Evolutionary conservation across 2,888 invertebrate species (phyloP).

Genomic region (Busseola fusca): DNA sequence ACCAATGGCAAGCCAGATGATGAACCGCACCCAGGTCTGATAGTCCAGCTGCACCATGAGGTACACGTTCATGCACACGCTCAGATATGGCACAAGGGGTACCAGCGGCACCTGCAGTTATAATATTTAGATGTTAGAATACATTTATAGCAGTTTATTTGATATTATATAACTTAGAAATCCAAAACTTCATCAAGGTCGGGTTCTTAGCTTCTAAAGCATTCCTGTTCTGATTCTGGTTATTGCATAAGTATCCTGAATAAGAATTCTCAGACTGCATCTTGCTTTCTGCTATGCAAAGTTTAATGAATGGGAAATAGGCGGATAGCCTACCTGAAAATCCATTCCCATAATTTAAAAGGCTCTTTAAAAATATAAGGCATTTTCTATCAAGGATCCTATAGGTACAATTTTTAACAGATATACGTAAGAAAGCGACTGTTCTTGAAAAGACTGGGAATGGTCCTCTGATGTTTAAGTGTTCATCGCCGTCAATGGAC

Average conservation of each 20-base stretch:
- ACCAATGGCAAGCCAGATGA: conserved; percentile 95
- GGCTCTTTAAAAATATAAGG: not conserved
- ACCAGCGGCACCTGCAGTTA: conserved; percentile 93
- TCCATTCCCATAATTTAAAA: not conserved
- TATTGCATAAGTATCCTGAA: not conserved
- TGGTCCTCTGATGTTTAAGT: not conserved
- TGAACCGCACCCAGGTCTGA: conserved; percentile 96
- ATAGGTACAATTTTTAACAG: not conserved
- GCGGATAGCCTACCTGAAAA: not conserved
- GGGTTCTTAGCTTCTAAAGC: not conserved
- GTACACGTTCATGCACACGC: conserved; percentile 96
- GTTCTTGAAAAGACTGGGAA: not conserved
- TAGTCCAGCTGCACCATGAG: conserved; percentile 96
- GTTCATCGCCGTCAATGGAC: not conserved
- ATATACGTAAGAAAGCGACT: not conserved
- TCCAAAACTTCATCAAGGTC: not conserved
- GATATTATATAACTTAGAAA: not conserved
- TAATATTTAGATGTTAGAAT: not conserved
- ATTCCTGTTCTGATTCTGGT: not conserved
- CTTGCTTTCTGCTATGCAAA: not conserved
- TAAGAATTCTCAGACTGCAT: not conserved
- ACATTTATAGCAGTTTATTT: not conserved
- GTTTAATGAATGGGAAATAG: not conserved
- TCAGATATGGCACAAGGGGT: conserved; percentile 94
- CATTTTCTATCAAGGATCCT: not conserved